A percentile compares a stretch with the other conserved stretches of the same genome.
Evolutionary conservation across 1,140 invertebrate species (phyloP).

Genomic region (Neodiprion fabricii): DNA sequence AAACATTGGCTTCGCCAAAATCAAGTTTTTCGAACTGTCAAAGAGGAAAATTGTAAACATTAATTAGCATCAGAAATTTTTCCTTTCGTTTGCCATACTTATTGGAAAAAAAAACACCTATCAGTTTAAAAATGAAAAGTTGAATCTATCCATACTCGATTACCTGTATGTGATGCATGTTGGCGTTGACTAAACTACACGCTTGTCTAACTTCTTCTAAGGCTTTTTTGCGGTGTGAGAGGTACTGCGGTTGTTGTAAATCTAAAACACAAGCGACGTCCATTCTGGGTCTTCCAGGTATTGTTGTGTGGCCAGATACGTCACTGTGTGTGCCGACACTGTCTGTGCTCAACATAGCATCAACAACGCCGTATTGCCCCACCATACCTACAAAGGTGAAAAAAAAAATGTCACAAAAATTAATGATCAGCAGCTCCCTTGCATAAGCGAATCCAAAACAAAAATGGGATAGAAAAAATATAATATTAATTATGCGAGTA

Average conservation of each 20-base stretch:
- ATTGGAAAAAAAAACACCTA: slow-evolving; percentile 23
- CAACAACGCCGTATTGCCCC: slow-evolving; percentile 34
- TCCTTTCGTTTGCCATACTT: not conserved
- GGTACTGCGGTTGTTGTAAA: slow-evolving; percentile 73
- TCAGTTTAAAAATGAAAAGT: slow-evolving; percentile 13
- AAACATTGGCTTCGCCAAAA: slow-evolving; percentile 84
- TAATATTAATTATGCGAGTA: not conserved
- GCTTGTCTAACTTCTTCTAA: slow-evolving; percentile 85
- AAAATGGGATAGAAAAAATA: not conserved
- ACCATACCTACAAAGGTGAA: slow-evolving; percentile 25
- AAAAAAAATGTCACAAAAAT: no score
- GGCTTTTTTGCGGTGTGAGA: slow-evolving; percentile 78
- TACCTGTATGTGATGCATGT: slow-evolving; percentile 85
- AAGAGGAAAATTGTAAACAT: slow-evolving; percentile 16
- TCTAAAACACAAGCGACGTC: slow-evolving; percentile 93
- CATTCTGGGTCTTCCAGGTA: slow-evolving; percentile 74
- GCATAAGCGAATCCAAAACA: not conserved
- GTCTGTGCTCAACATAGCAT: slow-evolving; percentile 65
- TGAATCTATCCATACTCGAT: slow-evolving; percentile 22
- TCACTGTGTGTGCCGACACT: slow-evolving; percentile 77
- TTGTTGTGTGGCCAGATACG: slow-evolving; percentile 70
- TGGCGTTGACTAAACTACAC: slow-evolving; percentile 78
- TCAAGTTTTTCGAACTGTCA: slow-evolving; percentile 86
- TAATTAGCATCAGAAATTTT: slow-evolving; percentile 15
- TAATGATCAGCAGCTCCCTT: not conserved